Evolutionary conservation across 2,113 vertebrate species (phyloP).

Genomic region (Anser cygnoides): DNA sequence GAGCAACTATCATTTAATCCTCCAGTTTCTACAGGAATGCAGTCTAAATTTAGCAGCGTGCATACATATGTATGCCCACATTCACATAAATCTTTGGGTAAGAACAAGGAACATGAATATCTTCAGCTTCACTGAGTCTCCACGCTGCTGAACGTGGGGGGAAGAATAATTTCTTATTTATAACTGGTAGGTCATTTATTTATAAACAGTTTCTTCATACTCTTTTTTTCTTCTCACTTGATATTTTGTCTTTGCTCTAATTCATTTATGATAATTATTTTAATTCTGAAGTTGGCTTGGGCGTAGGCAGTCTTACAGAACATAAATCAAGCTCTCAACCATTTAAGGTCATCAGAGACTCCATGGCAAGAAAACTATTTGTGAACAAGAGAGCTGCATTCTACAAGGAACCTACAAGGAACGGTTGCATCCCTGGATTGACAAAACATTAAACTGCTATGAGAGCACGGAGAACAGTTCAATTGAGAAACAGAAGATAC

Average conservation of each 20-base stretch:
- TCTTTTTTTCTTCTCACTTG: background rate
- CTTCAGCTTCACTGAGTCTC: constrained; percentile 12
- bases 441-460: background rate
- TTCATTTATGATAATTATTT: background rate
- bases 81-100: background rate
- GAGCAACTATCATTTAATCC: background rate
- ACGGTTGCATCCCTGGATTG: background rate
- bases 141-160: background rate
- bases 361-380: background rate
- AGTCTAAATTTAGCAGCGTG: background rate
- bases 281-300: background rate
- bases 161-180: constrained; percentile 22
- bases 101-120: background rate
- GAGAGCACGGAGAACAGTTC: background rate
- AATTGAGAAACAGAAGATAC: background rate
- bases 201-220: background rate
- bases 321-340: background rate
- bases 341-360: background rate
- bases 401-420: background rate
- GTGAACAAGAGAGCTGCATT: background rate
- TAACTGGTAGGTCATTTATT: constrained; percentile 20
- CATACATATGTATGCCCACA: background rate
- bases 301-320: background rate
- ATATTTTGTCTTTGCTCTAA: background rate
- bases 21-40: background rate